Evolutionary conservation across 2,113 vertebrate genomes (phyloP).

Genomic region (Vicugna pacos): DNA sequence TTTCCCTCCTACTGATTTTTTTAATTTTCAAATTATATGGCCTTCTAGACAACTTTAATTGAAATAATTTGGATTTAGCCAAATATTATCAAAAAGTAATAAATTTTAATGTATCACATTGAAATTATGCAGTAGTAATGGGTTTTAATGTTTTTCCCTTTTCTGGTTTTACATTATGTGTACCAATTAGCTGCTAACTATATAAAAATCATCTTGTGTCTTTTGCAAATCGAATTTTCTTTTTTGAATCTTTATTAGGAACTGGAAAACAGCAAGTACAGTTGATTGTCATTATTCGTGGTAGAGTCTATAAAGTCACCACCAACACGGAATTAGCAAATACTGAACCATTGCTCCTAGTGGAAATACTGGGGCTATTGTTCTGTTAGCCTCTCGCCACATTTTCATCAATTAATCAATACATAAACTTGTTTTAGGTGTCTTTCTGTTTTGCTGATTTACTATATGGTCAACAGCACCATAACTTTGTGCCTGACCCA

Average conservation of each 20-base stretch:
- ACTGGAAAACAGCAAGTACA: background rate
- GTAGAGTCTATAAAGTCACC: background rate
- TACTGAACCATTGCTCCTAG: background rate
- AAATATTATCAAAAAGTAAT: slow-evolving; percentile 60
- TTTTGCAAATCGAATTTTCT: slow-evolving; percentile 47
- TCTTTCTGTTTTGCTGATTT: background rate
- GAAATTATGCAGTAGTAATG: slow-evolving; percentile 56
- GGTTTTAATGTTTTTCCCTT: slow-evolving; percentile 58
- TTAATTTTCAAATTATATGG: slow-evolving; percentile 48
- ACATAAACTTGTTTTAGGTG: background rate
- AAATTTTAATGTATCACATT: slow-evolving; percentile 69
- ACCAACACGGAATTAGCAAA: background rate
- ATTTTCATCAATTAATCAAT: background rate
- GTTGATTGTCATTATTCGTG: slow-evolving; percentile 36
- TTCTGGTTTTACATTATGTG: background rate
- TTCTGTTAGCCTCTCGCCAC: background rate
- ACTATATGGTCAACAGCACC: background rate
- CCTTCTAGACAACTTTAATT: slow-evolving; percentile 54
- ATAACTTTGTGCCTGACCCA: background rate
- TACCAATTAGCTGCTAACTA: background rate
- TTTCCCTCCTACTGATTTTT: slow-evolving; percentile 28
- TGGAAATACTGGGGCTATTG: background rate
- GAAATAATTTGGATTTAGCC: slow-evolving; percentile 54
- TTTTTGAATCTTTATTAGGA: background rate
- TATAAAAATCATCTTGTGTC: slow-evolving; percentile 29